phyloP scores from a whole-genome alignment of 2,113 vertebrate species.

The Brachyhypopomus gauderio region DNA sequence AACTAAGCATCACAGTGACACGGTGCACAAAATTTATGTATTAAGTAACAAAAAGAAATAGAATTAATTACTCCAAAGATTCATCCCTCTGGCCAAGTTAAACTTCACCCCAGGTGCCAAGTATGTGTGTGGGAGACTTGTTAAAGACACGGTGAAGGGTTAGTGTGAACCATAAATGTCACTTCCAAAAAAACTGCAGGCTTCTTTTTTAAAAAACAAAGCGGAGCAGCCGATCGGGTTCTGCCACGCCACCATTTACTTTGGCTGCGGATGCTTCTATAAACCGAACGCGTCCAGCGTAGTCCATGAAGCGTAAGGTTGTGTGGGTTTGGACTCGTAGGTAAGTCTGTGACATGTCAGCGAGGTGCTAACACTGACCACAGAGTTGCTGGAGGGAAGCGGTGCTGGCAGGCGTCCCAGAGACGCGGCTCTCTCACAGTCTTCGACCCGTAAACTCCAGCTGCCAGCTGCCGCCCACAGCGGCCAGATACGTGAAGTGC shows the following conservation, averaged over 20 bases:
- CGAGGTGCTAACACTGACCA: not conserved
- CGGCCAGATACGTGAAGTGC: not conserved
- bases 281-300: slow-evolving; percentile 62
- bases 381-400: not conserved
- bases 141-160: slow-evolving; percentile 31
- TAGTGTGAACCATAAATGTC: slow-evolving; percentile 60
- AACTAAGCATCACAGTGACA: not conserved
- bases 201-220: slow-evolving; percentile 63
- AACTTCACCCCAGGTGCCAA: slow-evolving; percentile 52
- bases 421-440: not conserved
- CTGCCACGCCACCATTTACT: slow-evolving; percentile 59
- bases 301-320: slow-evolving; percentile 49
- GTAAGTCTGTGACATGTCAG: slow-evolving; percentile 55
- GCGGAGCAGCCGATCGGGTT: slow-evolving; percentile 58
- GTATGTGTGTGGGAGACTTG: slow-evolving; percentile 19
- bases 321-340: slow-evolving; percentile 55
- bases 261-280: slow-evolving; percentile 58
- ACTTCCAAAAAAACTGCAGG: slow-evolving; percentile 70
- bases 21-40: not conserved
- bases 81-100: slow-evolving; percentile 37
- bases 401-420: not conserved
- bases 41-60: not conserved
- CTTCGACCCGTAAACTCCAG: slow-evolving; percentile 5
- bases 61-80: slow-evolving; percentile 9
- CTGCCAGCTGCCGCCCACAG: not conserved